Evolutionary conservation across 2,797 vertebrate species (phyloP).

Genomic region (Dipus sagitta): DNA sequence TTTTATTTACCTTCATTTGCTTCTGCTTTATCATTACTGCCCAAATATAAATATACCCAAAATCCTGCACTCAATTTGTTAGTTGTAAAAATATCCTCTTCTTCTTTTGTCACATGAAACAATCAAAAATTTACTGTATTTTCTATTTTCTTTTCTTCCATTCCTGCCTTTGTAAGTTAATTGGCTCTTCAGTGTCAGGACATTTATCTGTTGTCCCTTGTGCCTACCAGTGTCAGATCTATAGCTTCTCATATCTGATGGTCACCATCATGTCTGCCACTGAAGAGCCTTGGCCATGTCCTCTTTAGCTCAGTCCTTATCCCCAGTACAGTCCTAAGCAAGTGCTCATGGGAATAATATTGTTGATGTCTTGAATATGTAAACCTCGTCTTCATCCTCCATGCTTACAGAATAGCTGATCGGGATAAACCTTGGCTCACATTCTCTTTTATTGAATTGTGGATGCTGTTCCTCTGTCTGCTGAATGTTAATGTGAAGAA

Average conservation of each 20-base stretch:
- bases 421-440: background rate
- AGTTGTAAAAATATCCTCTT: background rate
- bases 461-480: constrained; percentile 6
- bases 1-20: background rate
- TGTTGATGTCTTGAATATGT: background rate
- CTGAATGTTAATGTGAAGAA: constrained; percentile 51
- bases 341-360: background rate
- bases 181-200: background rate
- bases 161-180: background rate
- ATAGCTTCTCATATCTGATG: no score
- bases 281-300: background rate
- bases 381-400: background rate
- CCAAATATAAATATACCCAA: background rate
- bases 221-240: background rate
- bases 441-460: constrained; percentile 17
- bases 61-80: background rate
- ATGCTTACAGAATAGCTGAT: background rate
- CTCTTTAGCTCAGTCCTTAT: no score
- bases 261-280: background rate
- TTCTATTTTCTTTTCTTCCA: background rate
- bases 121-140: background rate
- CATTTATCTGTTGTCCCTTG: background rate
- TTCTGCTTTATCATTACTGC: background rate
- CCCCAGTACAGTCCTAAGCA: background rate
- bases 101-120: background rate